A percentile compares a stretch with the other conserved stretches of the same genome.
Evolutionary conservation across 2,797 vertebrate genomes (phyloP).

Genomic region (Anniella stebbinsi): DNA sequence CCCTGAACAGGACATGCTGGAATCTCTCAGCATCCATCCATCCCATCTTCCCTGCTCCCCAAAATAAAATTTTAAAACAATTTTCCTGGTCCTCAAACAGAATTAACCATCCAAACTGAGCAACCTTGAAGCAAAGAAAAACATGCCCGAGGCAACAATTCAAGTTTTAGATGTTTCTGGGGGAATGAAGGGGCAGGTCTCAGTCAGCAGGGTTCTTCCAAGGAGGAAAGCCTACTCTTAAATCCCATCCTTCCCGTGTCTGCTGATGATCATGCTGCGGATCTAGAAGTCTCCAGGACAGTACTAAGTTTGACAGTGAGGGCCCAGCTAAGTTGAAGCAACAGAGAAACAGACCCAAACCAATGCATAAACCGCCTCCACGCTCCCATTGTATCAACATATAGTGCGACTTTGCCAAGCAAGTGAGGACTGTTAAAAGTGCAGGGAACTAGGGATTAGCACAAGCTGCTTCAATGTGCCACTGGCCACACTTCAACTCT

Average conservation of each 20-base stretch:
- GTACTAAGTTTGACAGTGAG: neutral
- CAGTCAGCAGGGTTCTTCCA: neutral
- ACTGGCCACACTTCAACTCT: neutral
- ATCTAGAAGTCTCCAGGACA: neutral
- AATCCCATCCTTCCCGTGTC: neutral
- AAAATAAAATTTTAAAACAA: neutral
- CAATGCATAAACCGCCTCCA: neutral
- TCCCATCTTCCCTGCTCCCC: neutral
- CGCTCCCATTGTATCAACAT: neutral
- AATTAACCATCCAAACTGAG: slow-evolving; percentile 5
- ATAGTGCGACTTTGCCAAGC: neutral
- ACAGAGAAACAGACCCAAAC: neutral
- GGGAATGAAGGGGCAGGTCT: neutral
- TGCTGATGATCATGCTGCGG: neutral
- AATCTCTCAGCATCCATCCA: neutral
- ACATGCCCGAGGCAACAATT: neutral
- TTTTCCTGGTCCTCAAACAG: neutral
- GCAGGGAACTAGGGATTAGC: neutral
- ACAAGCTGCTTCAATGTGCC: neutral
- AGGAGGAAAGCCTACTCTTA: neutral
- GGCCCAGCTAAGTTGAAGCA: neutral
- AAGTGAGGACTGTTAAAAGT: neutral
- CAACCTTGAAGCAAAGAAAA: neutral
- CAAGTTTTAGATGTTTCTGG: slow-evolving; percentile 16
- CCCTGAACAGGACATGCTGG: slow-evolving; percentile 31